Base-by-base conservation (phyloP, 2,113 vertebrate species). In the Apodemus speciosus region DNA sequence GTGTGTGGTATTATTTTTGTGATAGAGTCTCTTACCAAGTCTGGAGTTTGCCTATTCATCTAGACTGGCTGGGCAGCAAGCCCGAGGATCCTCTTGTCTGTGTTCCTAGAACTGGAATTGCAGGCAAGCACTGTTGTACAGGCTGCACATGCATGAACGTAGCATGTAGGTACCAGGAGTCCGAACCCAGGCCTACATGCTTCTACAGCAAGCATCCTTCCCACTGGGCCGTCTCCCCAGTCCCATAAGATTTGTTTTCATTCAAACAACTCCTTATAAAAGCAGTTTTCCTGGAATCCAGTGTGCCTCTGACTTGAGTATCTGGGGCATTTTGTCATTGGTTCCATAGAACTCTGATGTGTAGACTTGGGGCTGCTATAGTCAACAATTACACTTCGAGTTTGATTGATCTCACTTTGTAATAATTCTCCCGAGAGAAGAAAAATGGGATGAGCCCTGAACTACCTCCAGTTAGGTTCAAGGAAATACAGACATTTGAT, bases 401-500 rank as follows among this genome's bases (percentile, higher is more conserved):
- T 93, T 86, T 91, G 56, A 91, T 32, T 6, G 62, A 72, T 25
- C 90, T 93, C 93, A 80, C 60, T 88, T 68, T 16, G 71, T 30
- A 30, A 84, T 51, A 86, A 91, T 94, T 90, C 87, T 80, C 66
- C 60, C 27, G 77, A 30, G 95, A 93, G 51, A 69, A 92, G 40
- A 75, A 84, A 93, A 92, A 18, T 62, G 72, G 35, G 69, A 95
- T 56, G 20, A 43, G 94, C 53, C 71, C 51, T 76, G 94, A 40
- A 8, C 0, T 32, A 90, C 64, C 49, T 81, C 69, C 77, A 43
- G 7, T 27, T 51, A 85, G 49, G 8, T 89, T 84, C 85, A 85
- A 93, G 95, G 92, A 96, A 94, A 97, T 96, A 95, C 27, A 94
- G 95, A 96, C 96, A 97, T 95, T 87, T 94, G 92, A 93, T 94